Base-by-base conservation (phyloP, 1,140 invertebrate genomes). In the Campoletis sonorensis region DNA sequence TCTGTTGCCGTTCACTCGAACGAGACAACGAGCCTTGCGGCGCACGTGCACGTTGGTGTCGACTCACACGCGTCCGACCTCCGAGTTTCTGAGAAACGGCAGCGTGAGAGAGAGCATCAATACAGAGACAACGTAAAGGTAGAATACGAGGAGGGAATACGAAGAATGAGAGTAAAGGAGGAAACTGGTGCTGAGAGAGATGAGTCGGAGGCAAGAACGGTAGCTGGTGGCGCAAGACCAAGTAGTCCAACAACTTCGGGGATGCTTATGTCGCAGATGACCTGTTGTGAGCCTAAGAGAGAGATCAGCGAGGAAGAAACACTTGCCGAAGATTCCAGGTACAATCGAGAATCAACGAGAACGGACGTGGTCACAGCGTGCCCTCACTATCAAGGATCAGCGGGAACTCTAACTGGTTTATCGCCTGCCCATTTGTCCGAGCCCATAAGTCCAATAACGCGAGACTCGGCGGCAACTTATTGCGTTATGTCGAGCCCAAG, bases 401-500 rank as follows among this genome's bases (percentile, higher is more conserved):
- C 33, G 40, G 40, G 33, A 49, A 71, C 68, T 23, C 16, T 16
- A 58, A 37, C 10, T 21, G 68, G 76, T 37, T 71, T 49, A 49
- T 64, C 75, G 21, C 79, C 83, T 54, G 82, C 27, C 37, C 23
- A n/a, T 68, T 71, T 37, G 15, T 76, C 61, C 0, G 76, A 26
- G 8, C 33, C 33, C 1, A 11, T 45, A 33, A 54, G 76, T 26
- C 76, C 81, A 11, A 27, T 64, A 11, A 11, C 37, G 40, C 37
- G 82, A 79, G 26, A 81, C 67, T 15, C 80, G 54, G 40, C 45
- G 58, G 49, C 67, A 33, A 86, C 78, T 82, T 86, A 87, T 68
- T 87, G 89, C 1, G 81, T 85, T 79, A 82, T 89, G 21, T 83
- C 86, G 37, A 92, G 89, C 81, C 88, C 90, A 8, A 85, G 84